Conservation (phyloP, 1,140 invertebrate genomes). For the Oscheius sp. region DNA sequence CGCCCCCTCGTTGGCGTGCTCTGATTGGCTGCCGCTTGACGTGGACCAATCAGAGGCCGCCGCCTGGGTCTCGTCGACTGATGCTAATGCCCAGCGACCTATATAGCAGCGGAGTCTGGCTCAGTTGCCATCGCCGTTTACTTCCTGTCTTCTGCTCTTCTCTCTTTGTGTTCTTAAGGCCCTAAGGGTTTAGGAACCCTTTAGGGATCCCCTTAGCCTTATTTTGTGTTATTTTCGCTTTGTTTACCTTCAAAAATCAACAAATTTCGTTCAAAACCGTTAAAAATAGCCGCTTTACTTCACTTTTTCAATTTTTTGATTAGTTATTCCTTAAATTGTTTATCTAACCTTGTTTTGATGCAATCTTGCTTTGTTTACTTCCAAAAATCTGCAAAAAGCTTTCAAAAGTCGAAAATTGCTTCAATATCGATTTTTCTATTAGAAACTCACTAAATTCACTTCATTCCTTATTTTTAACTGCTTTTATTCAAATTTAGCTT, state of each 20-base stretch:
- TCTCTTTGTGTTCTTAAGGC: neutral
- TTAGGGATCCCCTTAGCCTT: neutral
- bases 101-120: conserved; percentile 7
- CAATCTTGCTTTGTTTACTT: too few relatives aligned
- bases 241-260: conserved; percentile 13
- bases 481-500: neutral
- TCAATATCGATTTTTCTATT: neutral
- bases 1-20: conserved; percentile 22
- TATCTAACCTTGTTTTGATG: too few relatives aligned
- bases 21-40: conserved; percentile 42
- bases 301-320: too few relatives aligned
- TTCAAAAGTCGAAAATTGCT: neutral
- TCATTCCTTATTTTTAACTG: neutral
- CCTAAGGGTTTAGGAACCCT: neutral
- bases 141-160: conserved; percentile 8
- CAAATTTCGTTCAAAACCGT: neutral
- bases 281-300: too few relatives aligned
- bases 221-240: conserved; percentile 9
- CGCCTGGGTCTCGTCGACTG: conserved; percentile 16
- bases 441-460: neutral
- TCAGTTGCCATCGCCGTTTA: neutral
- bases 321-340: too few relatives aligned
- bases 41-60: conserved; percentile 50
- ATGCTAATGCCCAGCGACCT: neutral
- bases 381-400: neutral